Conservation (phyloP, 2,888 invertebrate genomes). For the Acrobasis suavella region DNA sequence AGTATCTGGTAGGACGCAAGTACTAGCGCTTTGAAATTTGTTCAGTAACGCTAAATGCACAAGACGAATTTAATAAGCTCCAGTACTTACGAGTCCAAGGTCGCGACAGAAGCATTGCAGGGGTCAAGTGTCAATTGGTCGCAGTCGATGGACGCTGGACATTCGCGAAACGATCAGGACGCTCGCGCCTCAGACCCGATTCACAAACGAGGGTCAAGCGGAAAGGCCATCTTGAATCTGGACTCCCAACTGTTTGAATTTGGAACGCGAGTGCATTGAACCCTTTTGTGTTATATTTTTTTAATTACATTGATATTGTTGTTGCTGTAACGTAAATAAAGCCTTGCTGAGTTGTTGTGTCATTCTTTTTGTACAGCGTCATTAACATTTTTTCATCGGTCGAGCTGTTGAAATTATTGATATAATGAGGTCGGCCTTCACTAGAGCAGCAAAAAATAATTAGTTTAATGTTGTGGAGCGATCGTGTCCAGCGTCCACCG, state of each 20-base stretch:
- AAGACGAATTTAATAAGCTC: conserved; percentile 43
- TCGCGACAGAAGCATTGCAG: conserved; percentile 61
- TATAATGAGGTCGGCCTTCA: conserved; percentile 67
- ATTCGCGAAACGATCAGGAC: conserved; percentile 61
- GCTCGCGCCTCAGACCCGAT: conserved; percentile 47
- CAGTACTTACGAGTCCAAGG: conserved; percentile 69
- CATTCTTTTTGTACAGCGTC: conserved; percentile 31
- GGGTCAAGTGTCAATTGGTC: conserved; percentile 78
- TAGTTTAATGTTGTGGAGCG: conserved; percentile 19
- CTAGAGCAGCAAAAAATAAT: conserved; percentile 43
- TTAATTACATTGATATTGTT: conserved; percentile 7
- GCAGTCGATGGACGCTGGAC: conserved; percentile 72
- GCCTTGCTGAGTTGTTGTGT: conserved; percentile 20
- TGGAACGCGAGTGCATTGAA: conserved; percentile 57
- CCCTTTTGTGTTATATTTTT: conserved; percentile 29
- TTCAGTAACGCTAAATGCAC: conserved; percentile 46
- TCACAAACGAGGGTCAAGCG: conserved; percentile 74
- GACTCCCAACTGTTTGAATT: conserved; percentile 53
- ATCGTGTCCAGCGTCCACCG: conserved; percentile 55
- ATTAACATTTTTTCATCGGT: conserved; percentile 34
- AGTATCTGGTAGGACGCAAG: conserved; percentile 43
- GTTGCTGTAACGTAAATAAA: conserved; percentile 14
- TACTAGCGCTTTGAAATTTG: conserved; percentile 42
- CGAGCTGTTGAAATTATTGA: conserved; percentile 52
- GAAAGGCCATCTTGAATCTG: conserved; percentile 70